phyloP scores from a whole-genome alignment of 2,888 invertebrate species.

The Ormia ochracea region DNA sequence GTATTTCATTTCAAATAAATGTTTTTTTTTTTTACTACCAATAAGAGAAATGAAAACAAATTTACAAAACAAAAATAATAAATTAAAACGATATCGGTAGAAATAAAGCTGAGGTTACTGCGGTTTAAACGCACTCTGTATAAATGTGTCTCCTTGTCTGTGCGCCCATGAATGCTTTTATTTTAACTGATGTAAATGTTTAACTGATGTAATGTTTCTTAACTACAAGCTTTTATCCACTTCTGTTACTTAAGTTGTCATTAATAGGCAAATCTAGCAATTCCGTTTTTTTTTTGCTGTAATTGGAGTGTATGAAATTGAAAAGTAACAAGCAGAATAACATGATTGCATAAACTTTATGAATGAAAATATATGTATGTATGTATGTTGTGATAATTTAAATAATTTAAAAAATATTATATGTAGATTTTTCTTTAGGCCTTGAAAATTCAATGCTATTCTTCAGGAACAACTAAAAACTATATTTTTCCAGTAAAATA shows the following conservation, averaged over 20 bases:
- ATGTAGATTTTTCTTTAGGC: too few relatives aligned
- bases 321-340: conserved; percentile 31
- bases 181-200: conserved; percentile 33
- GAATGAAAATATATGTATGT: too few relatives aligned
- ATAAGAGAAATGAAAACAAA: conserved; percentile 3
- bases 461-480: too few relatives aligned
- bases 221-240: too few relatives aligned
- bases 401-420: too few relatives aligned
- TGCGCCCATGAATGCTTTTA: background rate
- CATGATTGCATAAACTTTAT: too few relatives aligned
- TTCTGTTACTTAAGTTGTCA: conserved; percentile 35
- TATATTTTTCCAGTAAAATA: too few relatives aligned
- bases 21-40: conserved; percentile 1
- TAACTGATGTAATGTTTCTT: conserved; percentile 37
- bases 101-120: conserved; percentile 48
- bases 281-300: background rate
- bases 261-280: conserved; percentile 28
- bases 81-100: conserved; percentile 36
- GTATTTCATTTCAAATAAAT: conserved; percentile 44
- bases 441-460: too few relatives aligned
- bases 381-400: too few relatives aligned
- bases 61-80: background rate
- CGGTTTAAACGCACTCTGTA: conserved; percentile 44
- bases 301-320: background rate
- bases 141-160: background rate